Percentiles rank a stretch among this genome's conserved stretches.
phyloP scores from a whole-genome alignment of 2,113 vertebrate genomes.

The Hippocampus barbouri region DNA sequence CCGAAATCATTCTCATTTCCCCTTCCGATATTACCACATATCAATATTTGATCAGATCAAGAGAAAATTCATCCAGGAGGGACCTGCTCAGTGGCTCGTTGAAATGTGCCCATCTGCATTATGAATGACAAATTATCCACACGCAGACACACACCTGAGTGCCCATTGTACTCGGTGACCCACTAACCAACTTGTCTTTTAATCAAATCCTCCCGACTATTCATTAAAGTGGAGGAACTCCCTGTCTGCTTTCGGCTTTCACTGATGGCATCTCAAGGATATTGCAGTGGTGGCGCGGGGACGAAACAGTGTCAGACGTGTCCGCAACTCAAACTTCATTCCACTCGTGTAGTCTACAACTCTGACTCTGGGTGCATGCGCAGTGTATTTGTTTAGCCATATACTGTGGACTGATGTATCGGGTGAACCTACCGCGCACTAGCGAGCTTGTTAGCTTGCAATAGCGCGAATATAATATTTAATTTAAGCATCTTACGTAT shows the following conservation, averaged over 20 bases:
- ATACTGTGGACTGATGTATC: too few relatives aligned
- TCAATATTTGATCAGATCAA: constrained; percentile 74
- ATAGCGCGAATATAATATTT: too few relatives aligned
- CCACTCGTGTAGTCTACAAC: too few relatives aligned
- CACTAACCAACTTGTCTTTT: constrained; percentile 61
- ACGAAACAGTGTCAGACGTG: constrained; percentile 25
- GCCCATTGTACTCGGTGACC: constrained; percentile 48
- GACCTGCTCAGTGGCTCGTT: constrained; percentile 63
- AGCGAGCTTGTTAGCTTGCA: too few relatives aligned
- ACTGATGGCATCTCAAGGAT: constrained; percentile 57
- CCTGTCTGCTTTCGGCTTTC: constrained; percentile 30
- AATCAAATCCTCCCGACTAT: constrained; percentile 59
- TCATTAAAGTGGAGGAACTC: constrained; percentile 56
- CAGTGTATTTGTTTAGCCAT: too few relatives aligned
- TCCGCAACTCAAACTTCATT: constrained; percentile 8
- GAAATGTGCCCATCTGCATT: constrained; percentile 64
- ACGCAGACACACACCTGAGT: constrained; percentile 20
- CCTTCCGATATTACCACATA: constrained; percentile 56
- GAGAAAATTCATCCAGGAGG: constrained; percentile 62
- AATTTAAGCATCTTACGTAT: too few relatives aligned
- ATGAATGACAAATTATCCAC: constrained; percentile 56
- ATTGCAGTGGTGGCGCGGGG: constrained; percentile 42
- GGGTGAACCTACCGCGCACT: too few relatives aligned
- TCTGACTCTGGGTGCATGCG: too few relatives aligned
- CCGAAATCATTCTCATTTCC: constrained; percentile 38